Base-by-base conservation (phyloP, 2,888 invertebrate genomes). In the Temnothorax rugatulus region DNA sequence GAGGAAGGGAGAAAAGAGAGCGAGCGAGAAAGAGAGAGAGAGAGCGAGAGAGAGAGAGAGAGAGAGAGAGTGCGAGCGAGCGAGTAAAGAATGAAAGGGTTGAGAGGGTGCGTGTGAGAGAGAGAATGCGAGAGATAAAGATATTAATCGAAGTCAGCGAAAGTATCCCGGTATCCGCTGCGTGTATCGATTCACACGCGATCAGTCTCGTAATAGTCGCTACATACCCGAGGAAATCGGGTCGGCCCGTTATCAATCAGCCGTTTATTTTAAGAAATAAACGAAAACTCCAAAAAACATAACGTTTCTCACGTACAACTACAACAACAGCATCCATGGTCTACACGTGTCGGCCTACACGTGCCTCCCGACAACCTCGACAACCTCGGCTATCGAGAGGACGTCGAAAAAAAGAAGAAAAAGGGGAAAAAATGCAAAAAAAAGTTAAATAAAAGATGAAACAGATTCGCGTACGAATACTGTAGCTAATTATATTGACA, bases 91-190 rank as follows among this genome's bases (percentile, higher is more conserved):
- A 34, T 69, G 34, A 83, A 89, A 81, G 87, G 77, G 84, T 69
- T 54, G 59, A 87, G 47, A 61, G 83, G 47, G 64, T 54, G 76
- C n/a, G 25, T 34, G 47, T 21, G 57, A 57, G 84, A 68, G 64
- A 82, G 85, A 82, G 61, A 54, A 18, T 66, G 54, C 74, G 50
- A 86, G 84, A 90, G 89, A 89, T 91, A 92, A 86, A 92, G 87
- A 92, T 88, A 90, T 91, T 90, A 90, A 89, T 90, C 86, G 85
- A 91, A 91, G 90, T 90, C 91, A 91, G 92, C 91, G 92, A 91
- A 89, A 88, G 89, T 89, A 92, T 91, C 85, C 85, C 71, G 68
- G 50, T 69, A 61, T 50, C 71, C 59, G 38, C 71, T 85, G 57
- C 54, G 69, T 82, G 25, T 74, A 73, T 84, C 54, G 73, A 82